These are phyloP conservation scores for Myrmecobius fasciatus DNA, from an alignment of 2,113 vertebrate genomes.

Conservation along the genomic window DNA sequence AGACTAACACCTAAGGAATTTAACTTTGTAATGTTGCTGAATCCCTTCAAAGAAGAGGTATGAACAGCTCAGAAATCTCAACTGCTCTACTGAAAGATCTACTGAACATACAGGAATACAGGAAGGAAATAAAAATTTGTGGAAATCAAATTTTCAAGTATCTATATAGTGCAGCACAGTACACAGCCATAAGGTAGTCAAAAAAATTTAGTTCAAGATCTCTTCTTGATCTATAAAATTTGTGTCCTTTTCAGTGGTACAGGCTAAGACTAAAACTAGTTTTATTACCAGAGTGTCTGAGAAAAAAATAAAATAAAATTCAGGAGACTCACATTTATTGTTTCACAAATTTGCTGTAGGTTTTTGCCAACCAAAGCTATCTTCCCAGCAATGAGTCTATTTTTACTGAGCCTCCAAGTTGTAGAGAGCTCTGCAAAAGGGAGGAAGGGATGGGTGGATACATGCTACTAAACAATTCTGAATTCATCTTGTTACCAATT, in stretches of 20 bases:
- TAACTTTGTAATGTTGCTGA: slow-evolving; percentile 9
- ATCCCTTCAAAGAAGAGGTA: slow-evolving; percentile 39
- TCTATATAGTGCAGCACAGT: background rate
- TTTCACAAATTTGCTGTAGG: slow-evolving; percentile 67
- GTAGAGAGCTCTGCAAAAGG: slow-evolving; percentile 55
- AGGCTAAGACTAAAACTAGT: background rate
- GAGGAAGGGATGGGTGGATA: slow-evolving; percentile 71
- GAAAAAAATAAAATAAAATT: slow-evolving; percentile 72
- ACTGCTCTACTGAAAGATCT: slow-evolving; percentile 6
- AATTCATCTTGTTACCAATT: slow-evolving; percentile 75
- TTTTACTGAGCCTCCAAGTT: slow-evolving; percentile 70
- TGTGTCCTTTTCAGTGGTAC: background rate
- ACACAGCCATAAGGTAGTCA: background rate
- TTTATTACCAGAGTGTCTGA: slow-evolving; percentile 54
- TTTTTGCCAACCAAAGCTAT: slow-evolving; percentile 78
- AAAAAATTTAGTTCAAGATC: background rate
- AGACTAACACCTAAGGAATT: slow-evolving; percentile 33
- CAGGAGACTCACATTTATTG: slow-evolving; percentile 68
- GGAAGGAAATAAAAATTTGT: slow-evolving; percentile 59
- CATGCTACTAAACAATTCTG: slow-evolving; percentile 78
- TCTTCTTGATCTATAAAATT: background rate
- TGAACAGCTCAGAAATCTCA: background rate
- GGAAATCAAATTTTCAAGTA: slow-evolving; percentile 54
- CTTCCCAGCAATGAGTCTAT: slow-evolving; percentile 77
- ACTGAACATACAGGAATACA: slow-evolving; percentile 42